Evolutionary conservation across 1,140 invertebrate species (phyloP).

Genomic region (Drosophila virilis): DNA sequence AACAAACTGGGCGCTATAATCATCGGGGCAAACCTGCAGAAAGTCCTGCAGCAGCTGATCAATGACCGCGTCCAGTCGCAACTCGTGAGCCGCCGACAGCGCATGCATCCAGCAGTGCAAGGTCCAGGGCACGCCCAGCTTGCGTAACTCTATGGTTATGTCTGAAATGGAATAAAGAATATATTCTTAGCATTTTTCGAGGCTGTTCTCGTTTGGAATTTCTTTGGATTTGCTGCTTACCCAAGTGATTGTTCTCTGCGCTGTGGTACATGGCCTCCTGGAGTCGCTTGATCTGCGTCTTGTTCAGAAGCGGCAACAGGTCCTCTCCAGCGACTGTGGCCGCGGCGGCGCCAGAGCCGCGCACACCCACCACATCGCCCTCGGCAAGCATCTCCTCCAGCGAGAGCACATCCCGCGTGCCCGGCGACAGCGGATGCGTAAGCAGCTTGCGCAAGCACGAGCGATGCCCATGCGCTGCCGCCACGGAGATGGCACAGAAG

Average conservation of each 20-base stretch:
- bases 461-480: constrained; percentile 93
- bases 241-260: constrained; percentile 94
- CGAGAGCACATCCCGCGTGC: constrained; percentile 90
- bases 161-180: constrained; percentile 85
- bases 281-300: constrained; percentile 92
- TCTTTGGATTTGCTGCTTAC: constrained; percentile 82
- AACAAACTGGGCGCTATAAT: constrained; percentile 95
- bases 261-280: constrained; percentile 97
- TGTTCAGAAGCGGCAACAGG: constrained; percentile 87
- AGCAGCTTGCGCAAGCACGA: constrained; percentile 91
- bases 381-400: constrained; percentile 96
- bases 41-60: constrained; percentile 96
- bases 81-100: constrained; percentile 93
- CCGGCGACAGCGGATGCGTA: constrained; percentile 89
- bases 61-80: constrained; percentile 92
- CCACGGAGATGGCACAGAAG: constrained; percentile 94
- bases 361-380: constrained; percentile 85
- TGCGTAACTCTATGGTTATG: constrained; percentile 92
- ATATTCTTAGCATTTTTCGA: not conserved
- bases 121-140: constrained; percentile 94
- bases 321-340: constrained; percentile 57
- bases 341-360: constrained; percentile 12
- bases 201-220: not conserved
- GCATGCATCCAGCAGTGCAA: constrained; percentile 96
- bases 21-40: constrained; percentile 92